These are phyloP conservation scores for Drosophila azteca DNA, from an alignment of 1,140 invertebrate species.

Conservation along the genomic window DNA sequence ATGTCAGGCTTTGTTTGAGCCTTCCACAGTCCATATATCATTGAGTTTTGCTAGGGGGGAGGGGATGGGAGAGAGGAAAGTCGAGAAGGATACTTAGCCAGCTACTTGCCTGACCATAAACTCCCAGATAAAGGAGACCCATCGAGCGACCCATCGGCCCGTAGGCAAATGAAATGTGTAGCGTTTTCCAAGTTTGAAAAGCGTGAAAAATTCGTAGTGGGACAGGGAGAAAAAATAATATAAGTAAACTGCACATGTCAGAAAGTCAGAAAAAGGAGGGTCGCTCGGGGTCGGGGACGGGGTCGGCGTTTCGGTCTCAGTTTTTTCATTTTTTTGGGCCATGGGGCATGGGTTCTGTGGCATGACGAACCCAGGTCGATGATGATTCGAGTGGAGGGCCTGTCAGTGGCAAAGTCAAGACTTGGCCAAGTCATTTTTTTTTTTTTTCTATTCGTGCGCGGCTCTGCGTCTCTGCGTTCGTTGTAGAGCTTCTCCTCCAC, in stretches of 20 bases:
- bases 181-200: constrained; percentile 74
- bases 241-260: constrained; percentile 68
- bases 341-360: constrained; percentile 10
- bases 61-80: neutral
- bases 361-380: constrained; percentile 76
- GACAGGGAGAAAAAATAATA: constrained; percentile 29
- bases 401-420: constrained; percentile 71
- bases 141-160: neutral
- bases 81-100: constrained; percentile 14
- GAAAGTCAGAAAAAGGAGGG: constrained; percentile 3
- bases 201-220: constrained; percentile 76
- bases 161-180: constrained; percentile 78
- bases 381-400: constrained; percentile 19
- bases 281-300: no score
- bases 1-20: constrained; percentile 57
- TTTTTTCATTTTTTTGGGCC: no score
- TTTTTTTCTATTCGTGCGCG: neutral
- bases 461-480: constrained; percentile 18
- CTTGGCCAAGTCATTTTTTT: constrained; percentile 69
- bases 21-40: constrained; percentile 65
- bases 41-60: neutral
- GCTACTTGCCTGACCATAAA: constrained; percentile 61
- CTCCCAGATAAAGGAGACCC: constrained; percentile 19
- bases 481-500: constrained; percentile 67
- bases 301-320: no score